Evolutionary conservation across 2,888 invertebrate genomes (phyloP).

Genomic region (Drosophila paracracens): DNA sequence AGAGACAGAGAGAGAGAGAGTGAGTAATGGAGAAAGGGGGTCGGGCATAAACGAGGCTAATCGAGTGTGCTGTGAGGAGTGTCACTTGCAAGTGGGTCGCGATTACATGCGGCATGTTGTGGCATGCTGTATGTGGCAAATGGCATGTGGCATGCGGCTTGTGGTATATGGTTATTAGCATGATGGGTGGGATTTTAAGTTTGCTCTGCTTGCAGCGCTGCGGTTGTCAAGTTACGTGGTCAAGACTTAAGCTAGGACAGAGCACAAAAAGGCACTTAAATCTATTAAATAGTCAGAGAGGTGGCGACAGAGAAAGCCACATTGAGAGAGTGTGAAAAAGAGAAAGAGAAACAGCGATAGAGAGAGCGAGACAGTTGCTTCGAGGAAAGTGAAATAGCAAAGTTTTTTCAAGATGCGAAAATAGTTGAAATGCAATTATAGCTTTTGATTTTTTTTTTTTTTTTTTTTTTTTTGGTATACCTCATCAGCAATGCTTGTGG

Average conservation of each 20-base stretch:
- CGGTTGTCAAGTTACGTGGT: conserved; percentile 30
- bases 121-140: conserved; percentile 9
- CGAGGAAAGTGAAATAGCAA: conserved; percentile 10
- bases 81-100: conserved; percentile 33
- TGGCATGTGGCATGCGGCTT: background rate
- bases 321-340: background rate
- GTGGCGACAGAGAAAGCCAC: background rate
- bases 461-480: conserved; percentile 40
- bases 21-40: background rate
- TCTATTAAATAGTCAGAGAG: background rate
- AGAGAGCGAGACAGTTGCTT: background rate
- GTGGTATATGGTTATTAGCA: background rate
- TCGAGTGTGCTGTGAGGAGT: conserved; percentile 27
- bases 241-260: conserved; percentile 44
- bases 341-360: background rate
- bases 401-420: conserved; percentile 9
- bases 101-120: conserved; percentile 1
- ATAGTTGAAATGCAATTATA: conserved; percentile 24
- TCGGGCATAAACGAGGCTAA: conserved; percentile 28
- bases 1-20: background rate
- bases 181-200: conserved; percentile 18
- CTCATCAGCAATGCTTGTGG: conserved; percentile 52
- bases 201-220: conserved; percentile 8
- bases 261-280: background rate
- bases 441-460: background rate